A percentile compares a stretch with the other conserved stretches of the same genome.
These are phyloP conservation scores for Neoitamus cyanurus DNA, from an alignment of 2,888 invertebrate species.

Conservation along the genomic window DNA sequence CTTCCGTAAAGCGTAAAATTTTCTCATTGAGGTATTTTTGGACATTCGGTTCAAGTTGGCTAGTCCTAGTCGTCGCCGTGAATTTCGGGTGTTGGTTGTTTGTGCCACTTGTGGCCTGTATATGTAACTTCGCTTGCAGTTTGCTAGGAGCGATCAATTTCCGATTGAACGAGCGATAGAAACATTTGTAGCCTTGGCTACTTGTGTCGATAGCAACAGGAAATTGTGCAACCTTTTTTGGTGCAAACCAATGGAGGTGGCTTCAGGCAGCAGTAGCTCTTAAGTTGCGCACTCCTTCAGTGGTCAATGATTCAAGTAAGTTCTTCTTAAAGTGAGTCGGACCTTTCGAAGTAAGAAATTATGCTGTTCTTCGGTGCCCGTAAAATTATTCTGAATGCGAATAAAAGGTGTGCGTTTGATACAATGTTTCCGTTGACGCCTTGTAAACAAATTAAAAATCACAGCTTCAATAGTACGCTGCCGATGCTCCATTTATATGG, in stretches of 20 bases:
- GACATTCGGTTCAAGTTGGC: background rate
- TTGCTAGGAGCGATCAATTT: background rate
- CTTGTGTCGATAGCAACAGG: background rate
- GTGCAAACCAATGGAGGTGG: background rate
- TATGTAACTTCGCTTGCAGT: background rate
- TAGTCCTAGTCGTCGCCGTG: background rate
- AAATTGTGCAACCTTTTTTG: background rate
- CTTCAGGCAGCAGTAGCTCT: background rate
- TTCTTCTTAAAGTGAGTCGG: background rate
- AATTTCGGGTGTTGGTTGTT: constrained; percentile 14
- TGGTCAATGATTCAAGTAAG: background rate
- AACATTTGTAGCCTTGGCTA: background rate
- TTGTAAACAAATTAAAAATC: constrained; percentile 1
- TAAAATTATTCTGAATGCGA: background rate
- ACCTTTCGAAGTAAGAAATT: background rate
- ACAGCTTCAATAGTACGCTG: background rate
- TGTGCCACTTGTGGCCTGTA: background rate
- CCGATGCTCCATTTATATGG: background rate
- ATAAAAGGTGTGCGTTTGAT: background rate
- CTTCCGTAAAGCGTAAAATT: constrained; percentile 38
- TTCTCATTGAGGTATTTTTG: constrained; percentile 41
- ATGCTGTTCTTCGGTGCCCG: background rate
- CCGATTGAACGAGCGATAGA: background rate
- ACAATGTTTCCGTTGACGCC: background rate
- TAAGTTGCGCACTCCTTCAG: background rate